Conservation (phyloP, 2,113 vertebrate species). For the Cyprinodon tularosa region DNA sequence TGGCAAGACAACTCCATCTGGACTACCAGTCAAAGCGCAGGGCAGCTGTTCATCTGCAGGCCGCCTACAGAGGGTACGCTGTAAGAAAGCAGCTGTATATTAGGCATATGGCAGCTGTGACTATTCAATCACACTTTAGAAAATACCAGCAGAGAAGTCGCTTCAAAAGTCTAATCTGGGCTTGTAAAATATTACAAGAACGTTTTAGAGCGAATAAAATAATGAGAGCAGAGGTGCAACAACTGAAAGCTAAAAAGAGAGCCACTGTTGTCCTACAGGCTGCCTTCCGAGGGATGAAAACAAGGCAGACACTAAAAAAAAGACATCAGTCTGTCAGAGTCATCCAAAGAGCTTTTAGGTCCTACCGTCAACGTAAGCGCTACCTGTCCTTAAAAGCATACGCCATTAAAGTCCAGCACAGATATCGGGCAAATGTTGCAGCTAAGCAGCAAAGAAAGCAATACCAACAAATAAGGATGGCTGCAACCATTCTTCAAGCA, state of each 20-base stretch:
- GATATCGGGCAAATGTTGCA: slow-evolving; percentile 63
- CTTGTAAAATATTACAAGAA: slow-evolving; percentile 79
- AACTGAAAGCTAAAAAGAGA: slow-evolving; percentile 59
- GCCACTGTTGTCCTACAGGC: slow-evolving; percentile 81
- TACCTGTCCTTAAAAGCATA: slow-evolving; percentile 71
- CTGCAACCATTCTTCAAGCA: slow-evolving; percentile 79
- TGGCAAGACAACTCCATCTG: slow-evolving; percentile 38
- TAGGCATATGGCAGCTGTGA: slow-evolving; percentile 69
- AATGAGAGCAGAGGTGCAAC: slow-evolving; percentile 64
- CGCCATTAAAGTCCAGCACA: slow-evolving; percentile 76
- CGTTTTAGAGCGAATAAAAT: slow-evolving; percentile 77
- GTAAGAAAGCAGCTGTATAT: slow-evolving; percentile 69
- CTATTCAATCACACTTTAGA: slow-evolving; percentile 85
- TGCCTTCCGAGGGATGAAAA: slow-evolving; percentile 80
- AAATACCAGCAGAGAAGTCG: slow-evolving; percentile 67
- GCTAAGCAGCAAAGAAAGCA: slow-evolving; percentile 59
- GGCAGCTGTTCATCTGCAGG: slow-evolving; percentile 81
- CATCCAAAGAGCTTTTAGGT: slow-evolving; percentile 81
- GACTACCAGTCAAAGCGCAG: slow-evolving; percentile 74
- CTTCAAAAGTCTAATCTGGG: slow-evolving; percentile 76
- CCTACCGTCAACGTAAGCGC: slow-evolving; percentile 56
- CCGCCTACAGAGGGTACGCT: slow-evolving; percentile 79
- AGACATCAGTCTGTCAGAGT: slow-evolving; percentile 69
- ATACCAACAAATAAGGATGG: slow-evolving; percentile 70
- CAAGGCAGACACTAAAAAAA: slow-evolving; percentile 61